Evolutionary conservation across 1,140 invertebrate species (phyloP).

Genomic region (Drosophila auraria): DNA sequence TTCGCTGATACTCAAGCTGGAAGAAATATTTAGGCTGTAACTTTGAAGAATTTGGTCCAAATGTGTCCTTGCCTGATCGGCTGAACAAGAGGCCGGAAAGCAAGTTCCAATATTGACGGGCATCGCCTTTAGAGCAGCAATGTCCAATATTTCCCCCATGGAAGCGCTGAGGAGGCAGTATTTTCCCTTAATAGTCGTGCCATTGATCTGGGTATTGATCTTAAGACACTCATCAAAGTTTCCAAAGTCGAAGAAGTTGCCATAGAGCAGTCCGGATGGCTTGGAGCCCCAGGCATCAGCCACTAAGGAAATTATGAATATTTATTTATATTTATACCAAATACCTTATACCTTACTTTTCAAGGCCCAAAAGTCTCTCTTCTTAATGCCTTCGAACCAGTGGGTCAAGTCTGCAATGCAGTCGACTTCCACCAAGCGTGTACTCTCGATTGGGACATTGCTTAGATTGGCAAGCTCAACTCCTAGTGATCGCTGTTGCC

Average conservation of each 20-base stretch:
- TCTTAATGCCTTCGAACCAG: background rate
- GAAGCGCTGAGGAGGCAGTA: constrained; percentile 25
- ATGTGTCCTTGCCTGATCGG: background rate
- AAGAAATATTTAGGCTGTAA: background rate
- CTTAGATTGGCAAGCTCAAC: background rate
- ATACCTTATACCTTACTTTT: too few species aligned
- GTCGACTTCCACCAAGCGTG: background rate
- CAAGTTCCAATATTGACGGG: constrained; percentile 6
- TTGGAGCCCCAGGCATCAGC: constrained; percentile 53
- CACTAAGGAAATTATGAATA: constrained; percentile 23
- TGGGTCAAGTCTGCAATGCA: background rate
- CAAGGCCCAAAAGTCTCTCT: constrained; percentile 1
- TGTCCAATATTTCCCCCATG: background rate
- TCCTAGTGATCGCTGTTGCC: background rate
- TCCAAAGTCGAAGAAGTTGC: constrained; percentile 44
- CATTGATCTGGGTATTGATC: constrained; percentile 5
- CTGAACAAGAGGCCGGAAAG: constrained; percentile 21
- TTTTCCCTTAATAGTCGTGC: constrained; percentile 26
- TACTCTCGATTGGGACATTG: constrained; percentile 2
- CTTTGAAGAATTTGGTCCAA: background rate
- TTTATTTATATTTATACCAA: background rate
- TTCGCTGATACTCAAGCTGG: constrained; percentile 3
- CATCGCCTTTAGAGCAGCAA: background rate
- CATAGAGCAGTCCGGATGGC: constrained; percentile 6
- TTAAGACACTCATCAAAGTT: constrained; percentile 60